Conservation (phyloP, 2,888 invertebrate species). For the Portevinia maculata region DNA sequence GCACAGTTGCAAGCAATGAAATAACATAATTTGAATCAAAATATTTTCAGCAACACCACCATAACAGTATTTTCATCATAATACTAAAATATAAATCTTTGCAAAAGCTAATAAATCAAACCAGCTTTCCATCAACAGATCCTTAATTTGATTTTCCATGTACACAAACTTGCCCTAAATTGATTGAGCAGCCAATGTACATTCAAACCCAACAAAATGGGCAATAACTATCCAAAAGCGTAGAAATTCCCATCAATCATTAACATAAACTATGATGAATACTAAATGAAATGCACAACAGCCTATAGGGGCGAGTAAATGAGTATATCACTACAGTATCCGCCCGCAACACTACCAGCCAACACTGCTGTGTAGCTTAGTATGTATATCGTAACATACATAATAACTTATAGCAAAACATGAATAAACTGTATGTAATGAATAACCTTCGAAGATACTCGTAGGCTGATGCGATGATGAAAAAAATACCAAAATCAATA, state of each 20-base stretch:
- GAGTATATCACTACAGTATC: not conserved
- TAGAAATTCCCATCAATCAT: slow-evolving; percentile 55
- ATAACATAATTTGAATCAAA: too few relatives aligned
- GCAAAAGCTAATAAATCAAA: slow-evolving; percentile 19
- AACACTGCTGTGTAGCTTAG: too few relatives aligned
- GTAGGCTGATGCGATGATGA: too few relatives aligned
- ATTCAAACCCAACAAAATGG: not conserved
- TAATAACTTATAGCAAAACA: slow-evolving; percentile 22
- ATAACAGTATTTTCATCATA: not conserved
- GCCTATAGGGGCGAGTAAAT: slow-evolving; percentile 26
- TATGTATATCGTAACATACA: not conserved
- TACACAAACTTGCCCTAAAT: not conserved
- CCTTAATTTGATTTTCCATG: slow-evolving; percentile 27
- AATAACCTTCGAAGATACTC: not conserved
- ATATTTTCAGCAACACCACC: not conserved
- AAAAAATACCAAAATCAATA: slow-evolving; percentile 35
- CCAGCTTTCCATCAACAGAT: slow-evolving; percentile 11
- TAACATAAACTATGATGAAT: slow-evolving; percentile 64
- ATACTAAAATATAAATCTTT: not conserved
- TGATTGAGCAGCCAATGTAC: slow-evolving; percentile 1
- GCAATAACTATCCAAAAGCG: not conserved
- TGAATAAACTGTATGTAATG: slow-evolving; percentile 16
- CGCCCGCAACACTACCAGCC: not conserved
- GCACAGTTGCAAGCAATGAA: too few relatives aligned
- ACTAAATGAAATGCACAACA: slow-evolving; percentile 55